Conservation (phyloP, 2,888 invertebrate species). For the Crocallis elinguaria region DNA sequence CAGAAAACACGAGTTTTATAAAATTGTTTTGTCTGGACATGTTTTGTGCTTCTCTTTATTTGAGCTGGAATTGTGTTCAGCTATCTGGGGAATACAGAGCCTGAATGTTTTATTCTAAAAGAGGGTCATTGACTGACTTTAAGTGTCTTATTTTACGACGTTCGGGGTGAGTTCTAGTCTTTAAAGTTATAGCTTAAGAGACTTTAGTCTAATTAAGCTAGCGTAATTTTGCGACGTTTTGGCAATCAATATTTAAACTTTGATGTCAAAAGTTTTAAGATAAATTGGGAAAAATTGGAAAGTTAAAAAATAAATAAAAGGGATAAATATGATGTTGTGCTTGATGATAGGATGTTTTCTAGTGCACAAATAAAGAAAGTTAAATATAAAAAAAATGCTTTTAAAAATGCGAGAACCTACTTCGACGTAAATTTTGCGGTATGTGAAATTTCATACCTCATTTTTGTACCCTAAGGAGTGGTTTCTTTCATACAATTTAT, state of each 20-base stretch:
- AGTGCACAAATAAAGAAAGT: too few relatives aligned
- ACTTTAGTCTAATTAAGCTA: slow-evolving; percentile 2
- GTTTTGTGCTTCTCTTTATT: background rate
- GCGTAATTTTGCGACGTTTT: slow-evolving; percentile 3
- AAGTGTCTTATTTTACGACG: slow-evolving; percentile 16
- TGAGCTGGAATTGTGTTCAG: slow-evolving; percentile 9
- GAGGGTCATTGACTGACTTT: slow-evolving; percentile 25
- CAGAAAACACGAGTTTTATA: background rate
- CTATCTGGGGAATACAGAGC: slow-evolving; percentile 2
- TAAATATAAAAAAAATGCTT: too few relatives aligned
- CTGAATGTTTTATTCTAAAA: slow-evolving; percentile 23
- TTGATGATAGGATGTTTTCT: too few relatives aligned
- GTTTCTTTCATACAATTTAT: too few relatives aligned
- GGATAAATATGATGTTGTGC: background rate
- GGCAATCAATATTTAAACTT: slow-evolving; percentile 1
- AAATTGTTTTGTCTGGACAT: background rate
- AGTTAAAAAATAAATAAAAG: background rate
- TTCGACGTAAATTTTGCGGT: too few relatives aligned
- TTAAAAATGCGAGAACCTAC: too few relatives aligned
- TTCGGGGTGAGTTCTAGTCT: slow-evolving; percentile 4
- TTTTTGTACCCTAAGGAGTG: too few relatives aligned
- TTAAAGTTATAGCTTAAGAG: slow-evolving; percentile 7
- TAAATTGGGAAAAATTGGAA: background rate
- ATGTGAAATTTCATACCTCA: too few relatives aligned
- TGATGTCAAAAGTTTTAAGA: background rate